Conservation (phyloP, 2,888 invertebrate species). For the Eretmocerus hayati region DNA sequence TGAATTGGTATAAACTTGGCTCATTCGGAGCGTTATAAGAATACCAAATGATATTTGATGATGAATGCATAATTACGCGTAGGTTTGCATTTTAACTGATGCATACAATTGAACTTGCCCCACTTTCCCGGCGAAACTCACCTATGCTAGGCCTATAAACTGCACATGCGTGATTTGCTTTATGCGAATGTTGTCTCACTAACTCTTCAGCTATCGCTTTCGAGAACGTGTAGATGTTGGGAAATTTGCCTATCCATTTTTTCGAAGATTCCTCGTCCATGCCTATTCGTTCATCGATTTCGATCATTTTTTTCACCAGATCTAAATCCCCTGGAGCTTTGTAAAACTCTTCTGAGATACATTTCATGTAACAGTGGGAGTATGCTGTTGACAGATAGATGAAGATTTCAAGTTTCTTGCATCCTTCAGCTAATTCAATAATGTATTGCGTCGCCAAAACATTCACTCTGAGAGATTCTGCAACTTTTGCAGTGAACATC, state of each 20-base stretch:
- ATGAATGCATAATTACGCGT: no score
- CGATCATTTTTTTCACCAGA: slow-evolving; percentile 26
- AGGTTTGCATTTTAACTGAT: no score
- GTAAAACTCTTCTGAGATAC: slow-evolving; percentile 32
- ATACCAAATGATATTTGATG: no score
- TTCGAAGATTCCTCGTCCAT: slow-evolving; percentile 23
- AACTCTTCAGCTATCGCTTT: slow-evolving; percentile 32
- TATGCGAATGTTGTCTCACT: slow-evolving; percentile 24
- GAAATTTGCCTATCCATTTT: slow-evolving; percentile 24
- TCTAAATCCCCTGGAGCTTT: slow-evolving; percentile 28
- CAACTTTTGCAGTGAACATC: slow-evolving; percentile 23
- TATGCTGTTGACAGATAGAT: slow-evolving; percentile 33
- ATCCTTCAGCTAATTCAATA: slow-evolving; percentile 29
- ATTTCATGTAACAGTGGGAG: slow-evolving; percentile 26
- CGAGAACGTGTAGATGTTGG: slow-evolving; percentile 29
- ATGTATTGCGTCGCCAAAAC: slow-evolving; percentile 29
- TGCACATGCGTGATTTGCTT: slow-evolving; percentile 22
- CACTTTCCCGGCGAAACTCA: no score
- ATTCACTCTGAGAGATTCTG: slow-evolving; percentile 23
- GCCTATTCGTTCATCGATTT: slow-evolving; percentile 25
- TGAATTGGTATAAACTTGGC: no score
- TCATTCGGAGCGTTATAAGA: no score
- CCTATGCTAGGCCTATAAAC: slow-evolving; percentile 33
- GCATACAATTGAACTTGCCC: no score
- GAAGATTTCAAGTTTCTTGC: slow-evolving; percentile 26